Percentiles rank a stretch among this genome's conserved stretches.
Conservation (phyloP, 2,797 vertebrate genomes). For the Pseudomugil gertrudae region DNA sequence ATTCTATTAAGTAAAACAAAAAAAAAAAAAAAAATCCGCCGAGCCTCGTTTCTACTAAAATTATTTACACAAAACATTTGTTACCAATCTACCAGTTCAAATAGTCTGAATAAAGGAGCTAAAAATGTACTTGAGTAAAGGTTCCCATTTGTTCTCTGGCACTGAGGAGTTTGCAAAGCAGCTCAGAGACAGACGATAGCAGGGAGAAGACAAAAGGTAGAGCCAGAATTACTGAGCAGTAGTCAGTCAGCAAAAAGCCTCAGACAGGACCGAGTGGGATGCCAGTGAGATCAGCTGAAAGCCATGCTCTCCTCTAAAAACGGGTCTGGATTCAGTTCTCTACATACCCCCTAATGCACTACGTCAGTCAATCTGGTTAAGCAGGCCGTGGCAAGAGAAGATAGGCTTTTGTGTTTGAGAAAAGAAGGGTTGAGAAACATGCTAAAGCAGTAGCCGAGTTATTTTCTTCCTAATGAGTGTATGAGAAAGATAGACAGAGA, state of each 20-base stretch:
- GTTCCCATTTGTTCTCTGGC: neutral
- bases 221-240: slow-evolving; percentile 32
- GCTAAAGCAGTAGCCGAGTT: slow-evolving; percentile 79
- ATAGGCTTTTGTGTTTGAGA: slow-evolving; percentile 67
- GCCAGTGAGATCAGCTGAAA: slow-evolving; percentile 1
- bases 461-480: slow-evolving; percentile 73
- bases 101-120: neutral
- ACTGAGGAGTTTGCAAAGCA: slow-evolving; percentile 30
- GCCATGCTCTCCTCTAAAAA: neutral
- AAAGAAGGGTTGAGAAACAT: slow-evolving; percentile 74
- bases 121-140: slow-evolving; percentile 1
- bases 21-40: too few relatives aligned
- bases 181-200: slow-evolving; percentile 38
- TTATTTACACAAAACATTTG: neutral
- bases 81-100: too few relatives aligned
- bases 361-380: slow-evolving; percentile 65
- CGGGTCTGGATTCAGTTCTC: slow-evolving; percentile 80
- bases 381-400: slow-evolving; percentile 69
- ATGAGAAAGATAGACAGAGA: slow-evolving; percentile 66
- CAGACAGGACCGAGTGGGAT: slow-evolving; percentile 4
- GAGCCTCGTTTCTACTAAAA: neutral
- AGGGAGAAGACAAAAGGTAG: slow-evolving; percentile 25
- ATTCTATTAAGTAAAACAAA: too few relatives aligned
- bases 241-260: slow-evolving; percentile 54
- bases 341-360: slow-evolving; percentile 74